These are phyloP conservation scores for Camelus bactrianus DNA, from an alignment of 2,113 vertebrate species.

Conservation along the genomic window DNA sequence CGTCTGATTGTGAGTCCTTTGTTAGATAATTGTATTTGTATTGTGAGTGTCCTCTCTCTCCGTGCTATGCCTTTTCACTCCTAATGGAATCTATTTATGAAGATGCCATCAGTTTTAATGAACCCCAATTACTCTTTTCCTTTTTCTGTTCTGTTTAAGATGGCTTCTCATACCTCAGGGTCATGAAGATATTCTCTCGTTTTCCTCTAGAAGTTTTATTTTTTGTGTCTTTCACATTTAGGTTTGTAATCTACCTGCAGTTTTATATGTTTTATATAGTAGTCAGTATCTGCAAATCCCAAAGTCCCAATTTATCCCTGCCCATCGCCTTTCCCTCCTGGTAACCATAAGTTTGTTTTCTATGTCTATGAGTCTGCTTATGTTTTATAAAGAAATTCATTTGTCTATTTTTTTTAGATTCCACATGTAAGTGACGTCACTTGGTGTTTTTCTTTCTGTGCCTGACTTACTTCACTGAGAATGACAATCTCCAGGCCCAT, in stretches of 20 bases:
- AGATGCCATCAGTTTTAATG: not conserved
- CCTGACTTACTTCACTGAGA: too few species aligned
- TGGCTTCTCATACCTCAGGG: not conserved
- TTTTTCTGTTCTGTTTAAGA: conserved; percentile 16
- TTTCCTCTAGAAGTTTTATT: conserved; percentile 18
- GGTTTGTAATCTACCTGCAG: not conserved
- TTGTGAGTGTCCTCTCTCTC: not conserved
- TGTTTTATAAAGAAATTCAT: too few species aligned
- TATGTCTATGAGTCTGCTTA: too few species aligned
- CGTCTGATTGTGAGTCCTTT: not conserved
- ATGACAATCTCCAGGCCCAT: too few species aligned
- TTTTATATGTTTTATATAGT: not conserved
- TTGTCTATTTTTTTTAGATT: too few species aligned
- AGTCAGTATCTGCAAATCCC: too few species aligned
- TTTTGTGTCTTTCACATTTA: not conserved
- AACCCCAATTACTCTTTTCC: conserved; percentile 33
- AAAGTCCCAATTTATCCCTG: too few species aligned
- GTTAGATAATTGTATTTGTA: not conserved
- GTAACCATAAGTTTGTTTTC: too few species aligned
- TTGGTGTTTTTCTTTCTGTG: too few species aligned
- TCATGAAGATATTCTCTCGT: not conserved
- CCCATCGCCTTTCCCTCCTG: too few species aligned
- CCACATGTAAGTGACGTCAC: too few species aligned
- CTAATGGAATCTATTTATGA: conserved; percentile 3
- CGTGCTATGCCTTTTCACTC: not conserved